A percentile compares a stretch with the other conserved stretches of the same genome.
Conservation (phyloP, 2,888 invertebrate species). For the Xanthostigma xanthostigma region DNA sequence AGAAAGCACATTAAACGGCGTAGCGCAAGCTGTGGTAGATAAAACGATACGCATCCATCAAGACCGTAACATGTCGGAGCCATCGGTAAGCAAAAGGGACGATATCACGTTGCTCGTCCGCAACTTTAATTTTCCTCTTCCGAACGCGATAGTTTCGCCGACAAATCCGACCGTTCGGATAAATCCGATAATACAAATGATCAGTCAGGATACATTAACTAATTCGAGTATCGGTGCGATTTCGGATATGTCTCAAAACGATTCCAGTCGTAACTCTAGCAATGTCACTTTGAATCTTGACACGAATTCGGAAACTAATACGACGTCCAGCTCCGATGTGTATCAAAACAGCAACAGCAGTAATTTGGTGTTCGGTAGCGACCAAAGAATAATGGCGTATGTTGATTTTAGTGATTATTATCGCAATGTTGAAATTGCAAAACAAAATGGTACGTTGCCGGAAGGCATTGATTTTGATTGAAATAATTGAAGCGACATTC, state of each 20-base stretch:
- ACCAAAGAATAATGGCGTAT: conserved; percentile 61
- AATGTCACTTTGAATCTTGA: conserved; percentile 23
- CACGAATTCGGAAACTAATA: conserved; percentile 22
- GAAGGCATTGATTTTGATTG: conserved; percentile 35
- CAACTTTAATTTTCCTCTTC: conserved; percentile 70
- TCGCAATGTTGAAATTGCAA: conserved; percentile 50
- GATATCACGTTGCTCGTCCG: conserved; percentile 75
- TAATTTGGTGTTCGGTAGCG: conserved; percentile 34
- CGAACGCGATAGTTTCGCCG: conserved; percentile 42
- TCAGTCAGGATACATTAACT: conserved; percentile 18
- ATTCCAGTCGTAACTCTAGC: conserved; percentile 18
- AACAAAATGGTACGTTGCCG: conserved; percentile 49
- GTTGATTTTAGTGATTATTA: conserved; percentile 76
- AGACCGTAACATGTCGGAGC: conserved; percentile 49
- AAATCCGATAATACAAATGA: conserved; percentile 43
- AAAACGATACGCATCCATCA: conserved; percentile 73
- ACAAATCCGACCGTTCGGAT: conserved; percentile 39
- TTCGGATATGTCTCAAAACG: conserved; percentile 7
- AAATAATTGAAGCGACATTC: too few species aligned
- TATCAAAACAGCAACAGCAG: conserved; percentile 15
- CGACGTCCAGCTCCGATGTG: conserved; percentile 21
- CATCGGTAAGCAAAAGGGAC: conserved; percentile 41
- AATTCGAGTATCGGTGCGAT: conserved; percentile 12
- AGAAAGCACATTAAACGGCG: conserved; percentile 62
- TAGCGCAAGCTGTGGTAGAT: conserved; percentile 75